These are phyloP conservation scores for Drosophila pseudotakahashii DNA, from an alignment of 2,888 invertebrate genomes.

Conservation along the genomic window DNA sequence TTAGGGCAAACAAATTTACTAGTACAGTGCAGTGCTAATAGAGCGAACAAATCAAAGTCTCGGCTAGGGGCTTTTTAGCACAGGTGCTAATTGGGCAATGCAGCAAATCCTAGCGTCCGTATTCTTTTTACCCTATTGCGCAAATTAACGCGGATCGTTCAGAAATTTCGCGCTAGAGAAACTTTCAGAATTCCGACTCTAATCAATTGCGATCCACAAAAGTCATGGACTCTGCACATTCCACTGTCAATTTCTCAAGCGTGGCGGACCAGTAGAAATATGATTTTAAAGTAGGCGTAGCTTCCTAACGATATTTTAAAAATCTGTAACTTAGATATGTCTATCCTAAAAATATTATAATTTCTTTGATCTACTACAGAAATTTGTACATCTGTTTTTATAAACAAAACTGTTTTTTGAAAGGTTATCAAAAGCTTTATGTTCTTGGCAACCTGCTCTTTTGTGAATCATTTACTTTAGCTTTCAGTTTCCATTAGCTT, in stretches of 20 bases:
- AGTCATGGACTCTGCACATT: constrained; percentile 40
- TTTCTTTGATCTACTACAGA: too few species aligned
- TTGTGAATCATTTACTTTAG: not conserved
- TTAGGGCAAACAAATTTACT: constrained; percentile 20
- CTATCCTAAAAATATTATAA: too few species aligned
- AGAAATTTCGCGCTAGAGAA: constrained; percentile 41
- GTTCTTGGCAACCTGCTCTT: not conserved
- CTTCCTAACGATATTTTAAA: not conserved
- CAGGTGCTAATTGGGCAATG: constrained; percentile 62
- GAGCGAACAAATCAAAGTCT: constrained; percentile 31
- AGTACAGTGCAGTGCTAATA: constrained; percentile 46
- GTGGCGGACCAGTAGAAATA: not conserved
- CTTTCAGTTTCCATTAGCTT: not conserved
- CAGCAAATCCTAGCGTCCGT: constrained; percentile 41
- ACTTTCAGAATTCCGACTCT: constrained; percentile 37
- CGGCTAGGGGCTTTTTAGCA: constrained; percentile 45
- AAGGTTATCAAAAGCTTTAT: not conserved
- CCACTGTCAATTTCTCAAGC: constrained; percentile 16
- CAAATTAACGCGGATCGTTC: constrained; percentile 38
- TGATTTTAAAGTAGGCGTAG: not conserved
- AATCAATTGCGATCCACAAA: constrained; percentile 30
- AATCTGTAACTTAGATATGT: not conserved
- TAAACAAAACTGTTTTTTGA: too few species aligned
- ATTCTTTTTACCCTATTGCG: constrained; percentile 2
- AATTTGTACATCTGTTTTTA: too few species aligned